Conservation (phyloP, 2,113 vertebrate species). For the Rhinogobius similis region DNA sequence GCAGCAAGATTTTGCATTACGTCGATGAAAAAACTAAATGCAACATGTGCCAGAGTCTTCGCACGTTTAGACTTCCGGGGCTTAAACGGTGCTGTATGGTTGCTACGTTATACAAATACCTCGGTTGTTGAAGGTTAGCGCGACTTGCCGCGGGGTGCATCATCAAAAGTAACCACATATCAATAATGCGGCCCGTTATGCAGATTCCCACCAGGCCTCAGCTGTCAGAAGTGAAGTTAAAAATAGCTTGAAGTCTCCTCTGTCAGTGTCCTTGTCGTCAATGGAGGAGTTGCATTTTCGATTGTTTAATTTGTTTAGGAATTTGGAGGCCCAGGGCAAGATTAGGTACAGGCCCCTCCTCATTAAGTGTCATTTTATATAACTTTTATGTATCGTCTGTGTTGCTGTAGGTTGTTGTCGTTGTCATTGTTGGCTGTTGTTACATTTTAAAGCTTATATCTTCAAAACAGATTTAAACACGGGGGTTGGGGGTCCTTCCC, state of each 20-base stretch:
- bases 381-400: too few species aligned
- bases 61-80: slow-evolving; percentile 7
- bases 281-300: not conserved
- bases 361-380: too few species aligned
- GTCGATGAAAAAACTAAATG: not conserved
- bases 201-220: slow-evolving; percentile 17
- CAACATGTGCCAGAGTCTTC: not conserved
- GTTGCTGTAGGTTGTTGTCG: too few species aligned
- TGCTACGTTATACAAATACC: slow-evolving; percentile 6
- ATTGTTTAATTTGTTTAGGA: too few species aligned
- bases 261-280: slow-evolving; percentile 26
- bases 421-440: too few species aligned
- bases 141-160: not conserved
- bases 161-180: slow-evolving; percentile 24
- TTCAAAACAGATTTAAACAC: too few species aligned
- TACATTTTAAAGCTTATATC: too few species aligned
- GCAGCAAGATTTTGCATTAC: not conserved
- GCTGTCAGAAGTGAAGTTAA: slow-evolving; percentile 19
- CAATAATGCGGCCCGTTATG: slow-evolving; percentile 1
- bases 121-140: slow-evolving; percentile 19
- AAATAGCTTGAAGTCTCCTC: slow-evolving; percentile 10
- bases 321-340: too few species aligned
- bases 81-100: not conserved
- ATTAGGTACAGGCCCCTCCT: too few species aligned
- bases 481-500: too few species aligned